Conservation (phyloP, 2,113 vertebrate genomes). For the Coryphaenoides rupestris region DNA sequence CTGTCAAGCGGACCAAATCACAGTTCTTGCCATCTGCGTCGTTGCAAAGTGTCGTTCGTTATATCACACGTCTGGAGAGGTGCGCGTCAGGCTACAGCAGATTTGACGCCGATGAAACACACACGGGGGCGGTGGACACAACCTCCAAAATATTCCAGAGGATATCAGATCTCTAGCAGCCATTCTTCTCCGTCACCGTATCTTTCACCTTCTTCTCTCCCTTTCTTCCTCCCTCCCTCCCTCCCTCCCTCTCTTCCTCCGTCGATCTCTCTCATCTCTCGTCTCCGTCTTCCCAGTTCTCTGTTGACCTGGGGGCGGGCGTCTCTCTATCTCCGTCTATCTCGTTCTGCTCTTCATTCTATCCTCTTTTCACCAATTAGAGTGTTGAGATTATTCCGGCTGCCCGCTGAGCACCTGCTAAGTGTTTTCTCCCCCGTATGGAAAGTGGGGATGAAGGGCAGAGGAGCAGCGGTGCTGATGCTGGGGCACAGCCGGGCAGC, state of each 20-base stretch:
- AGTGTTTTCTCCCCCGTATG: slow-evolving; percentile 49
- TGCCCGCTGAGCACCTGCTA: slow-evolving; percentile 43
- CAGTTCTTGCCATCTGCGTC: too few species aligned
- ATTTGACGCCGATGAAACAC: too few species aligned
- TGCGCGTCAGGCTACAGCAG: too few species aligned
- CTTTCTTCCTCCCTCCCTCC: neutral
- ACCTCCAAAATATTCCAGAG: slow-evolving; percentile 37
- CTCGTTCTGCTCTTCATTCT: neutral
- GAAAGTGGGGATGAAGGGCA: slow-evolving; percentile 50
- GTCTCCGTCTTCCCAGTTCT: neutral
- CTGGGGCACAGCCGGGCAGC: slow-evolving; percentile 7
- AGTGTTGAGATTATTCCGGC: slow-evolving; percentile 57
- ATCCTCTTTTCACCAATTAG: slow-evolving; percentile 48
- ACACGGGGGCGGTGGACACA: slow-evolving; percentile 48
- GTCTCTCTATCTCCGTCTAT: slow-evolving; percentile 10
- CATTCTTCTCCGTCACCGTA: slow-evolving; percentile 22
- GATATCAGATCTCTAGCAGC: slow-evolving; percentile 5
- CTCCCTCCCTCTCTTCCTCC: slow-evolving; percentile 22
- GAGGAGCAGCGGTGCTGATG: slow-evolving; percentile 27
- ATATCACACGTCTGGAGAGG: too few species aligned
- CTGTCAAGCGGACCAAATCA: too few species aligned
- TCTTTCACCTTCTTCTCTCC: neutral
- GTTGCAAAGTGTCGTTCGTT: too few species aligned
- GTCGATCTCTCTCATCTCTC: too few species aligned
- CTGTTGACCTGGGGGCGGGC: neutral